Evolutionary conservation across 2,888 invertebrate species (phyloP), one percentile per base, ranked within the genome.

Genomic region (Bombylius discolor): DNA sequence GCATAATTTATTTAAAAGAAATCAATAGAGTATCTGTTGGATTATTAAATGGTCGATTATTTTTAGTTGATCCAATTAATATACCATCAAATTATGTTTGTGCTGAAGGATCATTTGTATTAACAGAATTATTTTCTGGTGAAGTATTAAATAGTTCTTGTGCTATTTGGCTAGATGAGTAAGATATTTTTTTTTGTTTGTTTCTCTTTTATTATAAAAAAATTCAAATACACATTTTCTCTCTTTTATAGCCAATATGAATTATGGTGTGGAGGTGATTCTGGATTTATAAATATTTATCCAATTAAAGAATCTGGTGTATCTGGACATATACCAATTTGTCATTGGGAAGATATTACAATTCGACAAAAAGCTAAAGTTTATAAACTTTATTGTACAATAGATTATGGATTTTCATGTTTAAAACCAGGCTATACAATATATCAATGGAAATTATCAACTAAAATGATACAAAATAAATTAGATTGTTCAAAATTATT

Each of bases 401-500:
- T 79, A 39, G 78, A 75, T 4, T 78, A 77, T 49, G 83, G 90
- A 8, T 86, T 89, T 75, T 87, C 89, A 0, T 93, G 92, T 66
- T 84, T 87, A 2, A 85, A 87, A 70, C 93, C 94, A 8, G 87
- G 94, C 1, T 90, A 88, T 66, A 82, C 87, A 62, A 87, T 96
- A 13, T 92, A 89, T 72, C 89, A 89, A 67, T 96, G 93, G 93
- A 85, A 87, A 65, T 79, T 82, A 1, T 74, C 76, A 4, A 78
- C 79, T 0, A 81, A 85, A 59, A 76, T 76, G 54, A 84, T 89
- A 60, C 75, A 84, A 5, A 87, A 87, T 61, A 84, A 87, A 63
- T 76, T 97, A 56, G 96, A 97, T 74, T 90, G 94, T 76, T 90
- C 89, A 48, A 94, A 93, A 75, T 77, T 95, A 64, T 86, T 88